phyloP scores from a whole-genome alignment of 1,140 invertebrate genomes.

The Melipona quadrifasciata region DNA sequence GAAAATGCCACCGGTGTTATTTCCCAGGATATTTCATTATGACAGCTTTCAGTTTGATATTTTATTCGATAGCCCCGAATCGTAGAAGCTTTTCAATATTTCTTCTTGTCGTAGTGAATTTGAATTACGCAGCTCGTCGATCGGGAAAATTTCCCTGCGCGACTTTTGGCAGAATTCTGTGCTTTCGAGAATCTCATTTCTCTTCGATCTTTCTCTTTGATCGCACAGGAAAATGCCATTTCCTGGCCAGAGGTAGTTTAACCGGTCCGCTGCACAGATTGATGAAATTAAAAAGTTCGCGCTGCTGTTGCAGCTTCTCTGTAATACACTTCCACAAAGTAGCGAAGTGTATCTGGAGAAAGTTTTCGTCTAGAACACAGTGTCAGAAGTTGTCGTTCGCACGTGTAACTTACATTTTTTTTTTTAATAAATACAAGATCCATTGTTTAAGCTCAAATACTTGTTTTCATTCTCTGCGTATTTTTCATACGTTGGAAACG shows the following conservation, averaged over 20 bases:
- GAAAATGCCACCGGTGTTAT: no score
- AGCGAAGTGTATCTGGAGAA: not conserved
- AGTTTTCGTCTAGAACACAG: not conserved
- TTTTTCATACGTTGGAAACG: not conserved
- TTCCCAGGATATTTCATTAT: no score
- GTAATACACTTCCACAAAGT: not conserved
- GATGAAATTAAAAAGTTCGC: constrained; percentile 19
- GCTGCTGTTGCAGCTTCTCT: not conserved
- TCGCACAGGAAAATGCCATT: constrained; percentile 2
- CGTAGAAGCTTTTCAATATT: not conserved
- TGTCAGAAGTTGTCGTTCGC: not conserved
- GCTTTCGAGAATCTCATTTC: not conserved
- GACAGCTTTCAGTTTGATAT: not conserved
- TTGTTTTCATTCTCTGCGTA: not conserved
- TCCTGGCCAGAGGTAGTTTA: not conserved
- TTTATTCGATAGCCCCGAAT: not conserved
- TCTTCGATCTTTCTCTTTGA: no score
- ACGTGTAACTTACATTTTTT: not conserved
- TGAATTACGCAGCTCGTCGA: no score
- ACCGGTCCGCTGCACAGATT: constrained; percentile 4
- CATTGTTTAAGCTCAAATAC: not conserved
- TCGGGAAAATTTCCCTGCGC: not conserved
- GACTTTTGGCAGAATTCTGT: constrained; percentile 10
- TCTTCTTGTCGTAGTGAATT: no score
- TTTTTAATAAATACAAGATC: not conserved